Conservation (phyloP, 2,888 invertebrate genomes). For the Neria commutata region DNA sequence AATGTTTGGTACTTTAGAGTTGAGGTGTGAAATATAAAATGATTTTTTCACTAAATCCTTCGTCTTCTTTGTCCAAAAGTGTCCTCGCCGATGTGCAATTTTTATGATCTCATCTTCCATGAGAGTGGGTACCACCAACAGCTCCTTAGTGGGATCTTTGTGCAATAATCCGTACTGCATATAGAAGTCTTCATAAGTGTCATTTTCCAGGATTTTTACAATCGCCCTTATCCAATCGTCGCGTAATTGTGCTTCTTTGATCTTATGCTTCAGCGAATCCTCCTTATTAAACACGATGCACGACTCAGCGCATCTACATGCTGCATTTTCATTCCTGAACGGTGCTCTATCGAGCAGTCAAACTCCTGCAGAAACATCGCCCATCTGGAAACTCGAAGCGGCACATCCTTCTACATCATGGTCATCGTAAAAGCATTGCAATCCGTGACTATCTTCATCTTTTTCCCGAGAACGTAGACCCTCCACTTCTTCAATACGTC, state of each 20-base stretch:
- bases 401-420: constrained; percentile 23
- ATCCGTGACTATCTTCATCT: constrained; percentile 30
- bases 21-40: constrained; percentile 24
- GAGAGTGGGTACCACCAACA: constrained; percentile 19
- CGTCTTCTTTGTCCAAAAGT: constrained; percentile 23
- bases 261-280: not conserved
- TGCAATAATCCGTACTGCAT: not conserved
- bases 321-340: constrained; percentile 24
- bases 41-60: constrained; percentile 21
- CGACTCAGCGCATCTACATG: constrained; percentile 33
- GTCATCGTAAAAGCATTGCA: constrained; percentile 33
- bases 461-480: constrained; percentile 24
- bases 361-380: constrained; percentile 29
- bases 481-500: constrained; percentile 39
- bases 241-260: not conserved
- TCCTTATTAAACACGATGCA: not conserved
- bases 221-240: constrained; percentile 10
- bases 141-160: constrained; percentile 5
- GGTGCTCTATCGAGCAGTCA: constrained; percentile 27
- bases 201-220: not conserved
- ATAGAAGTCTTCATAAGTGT: not conserved
- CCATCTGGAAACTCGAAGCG: constrained; percentile 27
- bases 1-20: not conserved
- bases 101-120: constrained; percentile 22
- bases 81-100: constrained; percentile 15